Percentiles rank a stretch among this genome's conserved stretches.
Conservation (phyloP, 1,140 invertebrate species). For the Lanistes nyassanus region DNA sequence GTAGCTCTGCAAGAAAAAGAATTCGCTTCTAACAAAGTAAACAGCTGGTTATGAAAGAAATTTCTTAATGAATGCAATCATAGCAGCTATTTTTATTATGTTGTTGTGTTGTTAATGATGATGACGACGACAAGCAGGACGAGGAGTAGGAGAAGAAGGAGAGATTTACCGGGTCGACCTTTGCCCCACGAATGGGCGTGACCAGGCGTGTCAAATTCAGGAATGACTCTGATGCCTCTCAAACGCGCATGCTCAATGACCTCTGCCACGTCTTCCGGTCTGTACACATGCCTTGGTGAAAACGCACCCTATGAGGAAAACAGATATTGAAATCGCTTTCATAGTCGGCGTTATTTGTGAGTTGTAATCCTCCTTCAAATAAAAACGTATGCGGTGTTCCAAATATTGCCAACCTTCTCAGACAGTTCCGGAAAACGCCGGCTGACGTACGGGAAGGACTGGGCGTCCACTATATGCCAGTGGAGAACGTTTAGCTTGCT, state of each 20-base stretch:
- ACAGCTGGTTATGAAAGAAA: neutral
- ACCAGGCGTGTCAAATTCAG: slow-evolving; percentile 91
- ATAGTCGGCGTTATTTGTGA: too few species aligned
- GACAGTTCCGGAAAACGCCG: slow-evolving; percentile 68
- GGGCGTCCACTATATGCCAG: slow-evolving; percentile 75
- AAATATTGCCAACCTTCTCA: slow-evolving; percentile 44
- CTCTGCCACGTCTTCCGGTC: slow-evolving; percentile 72
- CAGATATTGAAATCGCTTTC: too few species aligned
- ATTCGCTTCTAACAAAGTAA: neutral
- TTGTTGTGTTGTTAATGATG: neutral
- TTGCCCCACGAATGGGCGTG: slow-evolving; percentile 86
- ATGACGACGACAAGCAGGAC: neutral
- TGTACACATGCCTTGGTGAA: slow-evolving; percentile 75
- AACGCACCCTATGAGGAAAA: slow-evolving; percentile 57
- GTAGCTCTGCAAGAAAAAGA: slow-evolving; percentile 62
- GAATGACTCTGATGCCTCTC: slow-evolving; percentile 86
- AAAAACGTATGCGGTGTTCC: too few species aligned
- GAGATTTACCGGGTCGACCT: slow-evolving; percentile 72
- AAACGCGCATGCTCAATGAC: slow-evolving; percentile 82
- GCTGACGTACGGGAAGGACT: slow-evolving; percentile 72
- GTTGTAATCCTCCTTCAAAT: too few species aligned
- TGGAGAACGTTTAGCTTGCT: slow-evolving; percentile 71
- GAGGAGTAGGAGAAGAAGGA: neutral
- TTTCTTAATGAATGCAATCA: neutral
- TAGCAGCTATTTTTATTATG: too few species aligned